Base-by-base conservation (phyloP, 2,888 invertebrate species). In the Rhabditophanes sp. region DNA sequence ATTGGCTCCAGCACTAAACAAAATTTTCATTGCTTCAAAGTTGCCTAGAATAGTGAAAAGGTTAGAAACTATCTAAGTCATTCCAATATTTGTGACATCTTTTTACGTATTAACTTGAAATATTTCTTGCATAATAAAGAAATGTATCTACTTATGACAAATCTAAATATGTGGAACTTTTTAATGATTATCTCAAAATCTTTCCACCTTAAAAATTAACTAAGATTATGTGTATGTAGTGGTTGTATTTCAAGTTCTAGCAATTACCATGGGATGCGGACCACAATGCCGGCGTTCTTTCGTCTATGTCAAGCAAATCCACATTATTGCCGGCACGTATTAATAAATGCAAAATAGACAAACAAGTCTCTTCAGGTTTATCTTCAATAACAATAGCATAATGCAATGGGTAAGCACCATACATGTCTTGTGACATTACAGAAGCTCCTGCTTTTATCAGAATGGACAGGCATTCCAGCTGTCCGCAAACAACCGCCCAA, bases 401-500 rank as follows among this genome's bases (percentile, higher is more conserved):
- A 68, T 96, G 96, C 35, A 96, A 71, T 0, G 96, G 88, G 56
- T 80, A 82, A 5, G 93, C 93, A 14, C 85, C 83, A 67, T 90
- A 19, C 29, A 20, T 26, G 21, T 17, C 21, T 11, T 31, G 16
- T 15, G 4, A 17, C 4, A n/a, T 42, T 6, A n/a, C n/a, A 29
- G 23, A 21, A 15, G 15, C 23, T 21, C 27, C 24, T 9, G 25
- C 28, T 18, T 45, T 43, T 30, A 24, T 41, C 14, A n/a, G 24
- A 9, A 12, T 12, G n/a, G n/a, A 9, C 11, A 7, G 6, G 16
- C 7, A 34, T n/a, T 20, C 4, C 21, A 50, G 43, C 42, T 53
- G 57, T 9, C 48, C 53, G 39, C 56, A 59, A 3, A 60, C 90
- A 47, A 88, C 85, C 12, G 93, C 88, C 93, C 93, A 96, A 67